Evolutionary conservation across 2,113 vertebrate genomes (phyloP).

Genomic region (Gambusia affinis): DNA sequence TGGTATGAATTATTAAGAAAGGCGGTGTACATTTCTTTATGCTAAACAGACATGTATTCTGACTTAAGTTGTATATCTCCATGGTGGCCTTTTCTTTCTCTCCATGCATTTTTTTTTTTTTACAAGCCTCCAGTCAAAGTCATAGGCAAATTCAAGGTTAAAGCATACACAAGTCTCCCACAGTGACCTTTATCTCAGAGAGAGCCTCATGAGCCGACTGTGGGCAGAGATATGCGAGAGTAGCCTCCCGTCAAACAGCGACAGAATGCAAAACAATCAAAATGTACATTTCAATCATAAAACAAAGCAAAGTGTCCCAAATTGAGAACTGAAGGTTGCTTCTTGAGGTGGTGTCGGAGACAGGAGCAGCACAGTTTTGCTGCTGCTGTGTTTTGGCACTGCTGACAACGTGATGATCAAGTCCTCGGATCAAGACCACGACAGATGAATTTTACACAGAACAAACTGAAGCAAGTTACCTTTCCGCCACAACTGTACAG

Average conservation of each 20-base stretch:
- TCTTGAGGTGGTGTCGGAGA: slow-evolving; percentile 50
- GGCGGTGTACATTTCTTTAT: neutral
- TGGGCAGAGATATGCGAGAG: slow-evolving; percentile 49
- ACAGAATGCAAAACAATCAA: slow-evolving; percentile 24
- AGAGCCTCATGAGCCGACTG: slow-evolving; percentile 44
- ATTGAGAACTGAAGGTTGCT: slow-evolving; percentile 44
- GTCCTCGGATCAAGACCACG: slow-evolving; percentile 44
- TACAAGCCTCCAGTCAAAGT: slow-evolving; percentile 26
- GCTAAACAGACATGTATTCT: neutral
- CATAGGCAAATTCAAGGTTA: slow-evolving; percentile 49
- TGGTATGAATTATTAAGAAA: neutral
- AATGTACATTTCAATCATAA: slow-evolving; percentile 34
- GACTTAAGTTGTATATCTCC: neutral
- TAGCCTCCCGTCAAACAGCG: slow-evolving; percentile 29
- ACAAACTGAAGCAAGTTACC: slow-evolving; percentile 33
- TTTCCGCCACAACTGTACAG: slow-evolving; percentile 59
- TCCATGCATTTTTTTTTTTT: slow-evolving; percentile 26
- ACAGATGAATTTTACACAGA: slow-evolving; percentile 22
- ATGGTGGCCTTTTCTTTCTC: slow-evolving; percentile 24
- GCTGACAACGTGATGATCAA: slow-evolving; percentile 24
- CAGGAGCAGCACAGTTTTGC: slow-evolving; percentile 13
- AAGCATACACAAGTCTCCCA: slow-evolving; percentile 42
- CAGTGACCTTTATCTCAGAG: slow-evolving; percentile 49
- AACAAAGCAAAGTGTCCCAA: slow-evolving; percentile 49
- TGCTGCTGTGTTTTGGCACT: slow-evolving; percentile 63